Evolutionary conservation across 2,797 vertebrate genomes (phyloP), one percentile per base, ranked within the genome.

Genomic region (Gastrophryne carolinensis): DNA sequence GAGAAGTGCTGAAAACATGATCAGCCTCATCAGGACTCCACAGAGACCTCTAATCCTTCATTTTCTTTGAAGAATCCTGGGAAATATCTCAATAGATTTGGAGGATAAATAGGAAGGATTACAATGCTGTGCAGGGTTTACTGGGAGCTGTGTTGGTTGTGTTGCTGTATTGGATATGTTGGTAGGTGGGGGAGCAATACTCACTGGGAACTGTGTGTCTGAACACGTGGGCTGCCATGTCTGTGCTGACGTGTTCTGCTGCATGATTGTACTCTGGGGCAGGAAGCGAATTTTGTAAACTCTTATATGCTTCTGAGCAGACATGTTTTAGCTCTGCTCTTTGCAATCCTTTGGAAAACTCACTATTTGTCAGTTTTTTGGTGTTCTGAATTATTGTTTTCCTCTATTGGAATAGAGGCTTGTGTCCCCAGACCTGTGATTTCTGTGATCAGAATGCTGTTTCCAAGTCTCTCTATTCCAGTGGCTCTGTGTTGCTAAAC

Each of bases 31-130:
- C 75, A 65, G 37, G 52, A 65, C 21, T 53, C 75, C 75, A 29
- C 19, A 39, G 68, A 78, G 68, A 23, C 61, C 47, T 72, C 41
- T 65, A 78, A 78, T 78, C 75, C 49, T 65, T 72, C 30, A 60
- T 72, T 78, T 78, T 78, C 75, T 78, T 78, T 78, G 75, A 72
- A 78, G 68, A 78, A 72, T 72, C 68, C 52, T 78, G 75, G 68
- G 75, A 78, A 78, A 72, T 61, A 72, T 78, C 75, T 72, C 70
- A 56, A 21, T 52, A 61, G 75, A 72, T 78, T 72, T 78, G 66
- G 12, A 78, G 68, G 75, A 71, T 78, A 78, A 78, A 78, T 72
- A 17, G 34, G 3, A 24, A 72, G 68, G 75, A 78, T 78, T 78
- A 66, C 41, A 65, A 57, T 44, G 30, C 27, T 66, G 41, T 60